Evolutionary conservation across 2,797 vertebrate species (phyloP), one percentile per base, ranked within the genome.

Genomic region (Crotalus adamanteus): DNA sequence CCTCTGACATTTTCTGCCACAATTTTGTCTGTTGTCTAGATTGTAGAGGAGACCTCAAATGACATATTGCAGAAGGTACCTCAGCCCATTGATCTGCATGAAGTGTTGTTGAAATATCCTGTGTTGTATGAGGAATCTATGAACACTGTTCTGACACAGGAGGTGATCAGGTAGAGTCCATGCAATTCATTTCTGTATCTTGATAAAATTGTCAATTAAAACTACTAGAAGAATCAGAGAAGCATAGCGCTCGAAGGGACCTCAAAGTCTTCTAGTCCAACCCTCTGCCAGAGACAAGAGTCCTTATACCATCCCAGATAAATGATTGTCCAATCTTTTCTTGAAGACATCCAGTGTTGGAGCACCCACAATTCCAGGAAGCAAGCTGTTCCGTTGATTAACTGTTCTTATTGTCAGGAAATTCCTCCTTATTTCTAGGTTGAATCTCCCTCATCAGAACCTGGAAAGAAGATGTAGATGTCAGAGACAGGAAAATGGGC

Each of bases 81-180:
- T 26, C 37, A 92, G 13, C 97, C 98, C 91, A 96, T 98, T 94
- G 90, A 95, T 1, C 4, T 98, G 93, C 93, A 97, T 89, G 96
- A 97, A 69, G 98, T 99, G 92, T 97, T 97, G 94, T 90, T 57
- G 26, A 99, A 98, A 95, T 99, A 98, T 95, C 99, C 98, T 0
- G 98, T 99, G 91, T 97, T 98, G 93, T 99, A 99, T 0, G 98
- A 99, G 91, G 98, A 99, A 96, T 99, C 99, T 88, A 99, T 99
- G 98, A 99, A 99, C 97, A 99, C 98, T 0, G 99, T 99, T 91
- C 97, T 99, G 92, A 97, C 98, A 51, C 99, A 99, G 95, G 98
- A 99, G 93, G 98, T 99, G 95, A 98, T 99, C 95, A 98, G 99
- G 98, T 99, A 98, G 94, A 61, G 28, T 47, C 13, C 14, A 55